phyloP scores from a whole-genome alignment of 64 coral and sea anemone species.

The Exaiptasia diaphana region DNA sequence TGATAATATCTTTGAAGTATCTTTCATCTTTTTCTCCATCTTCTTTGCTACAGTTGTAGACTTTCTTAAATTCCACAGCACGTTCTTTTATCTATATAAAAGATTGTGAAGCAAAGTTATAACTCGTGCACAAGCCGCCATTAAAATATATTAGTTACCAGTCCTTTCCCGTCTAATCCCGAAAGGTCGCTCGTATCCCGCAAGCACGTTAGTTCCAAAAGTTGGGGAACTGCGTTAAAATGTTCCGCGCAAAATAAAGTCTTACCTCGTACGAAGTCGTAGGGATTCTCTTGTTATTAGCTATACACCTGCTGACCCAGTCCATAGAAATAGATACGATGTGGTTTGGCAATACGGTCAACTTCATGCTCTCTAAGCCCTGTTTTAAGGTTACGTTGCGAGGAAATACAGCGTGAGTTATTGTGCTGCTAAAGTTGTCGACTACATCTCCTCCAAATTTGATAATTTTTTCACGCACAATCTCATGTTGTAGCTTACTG shows the following conservation, averaged over 20 bases:
- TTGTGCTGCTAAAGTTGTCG: background rate
- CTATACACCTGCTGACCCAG: background rate
- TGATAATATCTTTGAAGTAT: background rate
- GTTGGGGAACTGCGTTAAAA: background rate
- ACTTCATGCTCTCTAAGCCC: background rate
- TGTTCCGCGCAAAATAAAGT: background rate
- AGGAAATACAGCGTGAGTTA: constrained; percentile 1
- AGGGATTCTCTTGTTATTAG: background rate
- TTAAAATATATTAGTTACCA: background rate
- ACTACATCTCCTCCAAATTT: background rate
- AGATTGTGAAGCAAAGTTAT: too few relatives aligned
- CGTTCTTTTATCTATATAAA: background rate
- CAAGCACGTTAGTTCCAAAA: background rate
- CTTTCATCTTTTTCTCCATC: background rate
- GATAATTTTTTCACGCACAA: constrained; percentile 1
- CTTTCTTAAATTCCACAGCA: background rate
- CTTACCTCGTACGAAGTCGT: background rate
- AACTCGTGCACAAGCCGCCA: background rate
- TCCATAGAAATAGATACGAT: background rate
- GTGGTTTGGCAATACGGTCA: background rate
- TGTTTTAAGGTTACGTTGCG: background rate
- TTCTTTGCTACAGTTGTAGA: background rate
- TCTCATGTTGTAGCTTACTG: constrained; percentile 2
- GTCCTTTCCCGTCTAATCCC: too few relatives aligned
- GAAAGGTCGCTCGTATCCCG: too few relatives aligned